Conservation (phyloP, 2,113 vertebrate genomes). For the Hippoglossus stenolepis region DNA sequence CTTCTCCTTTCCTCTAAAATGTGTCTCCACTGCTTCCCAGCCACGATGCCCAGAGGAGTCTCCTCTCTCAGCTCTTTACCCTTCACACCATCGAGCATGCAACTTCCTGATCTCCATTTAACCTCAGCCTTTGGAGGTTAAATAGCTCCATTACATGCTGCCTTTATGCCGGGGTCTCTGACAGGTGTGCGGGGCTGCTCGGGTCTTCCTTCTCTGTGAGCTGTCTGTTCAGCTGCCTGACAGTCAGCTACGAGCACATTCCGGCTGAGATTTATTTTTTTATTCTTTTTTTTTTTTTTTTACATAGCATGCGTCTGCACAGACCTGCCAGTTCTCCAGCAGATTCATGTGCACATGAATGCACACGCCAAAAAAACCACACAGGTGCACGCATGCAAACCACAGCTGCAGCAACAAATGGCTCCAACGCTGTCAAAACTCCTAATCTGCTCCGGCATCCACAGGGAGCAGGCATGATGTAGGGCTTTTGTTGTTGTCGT, state of each 20-base stretch:
- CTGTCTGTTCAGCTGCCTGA: constrained; percentile 39
- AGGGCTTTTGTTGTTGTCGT: constrained; percentile 54
- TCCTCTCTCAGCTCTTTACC: constrained; percentile 34
- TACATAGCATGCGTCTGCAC: constrained; percentile 8
- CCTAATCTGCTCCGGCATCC: constrained; percentile 62
- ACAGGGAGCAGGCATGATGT: constrained; percentile 55
- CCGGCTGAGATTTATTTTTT: constrained; percentile 1
- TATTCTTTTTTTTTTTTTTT: neutral
- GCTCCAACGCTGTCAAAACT: constrained; percentile 56
- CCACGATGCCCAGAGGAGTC: constrained; percentile 32
- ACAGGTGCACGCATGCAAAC: constrained; percentile 40
- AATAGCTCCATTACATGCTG: constrained; percentile 47
- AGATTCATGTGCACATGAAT: constrained; percentile 45
- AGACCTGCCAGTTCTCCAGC: constrained; percentile 38
- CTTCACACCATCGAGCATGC: constrained; percentile 36
- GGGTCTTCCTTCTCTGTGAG: constrained; percentile 50
- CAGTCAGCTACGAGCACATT: constrained; percentile 26
- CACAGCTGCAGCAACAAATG: constrained; percentile 55
- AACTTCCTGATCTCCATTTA: constrained; percentile 66
- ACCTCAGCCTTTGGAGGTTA: constrained; percentile 63
- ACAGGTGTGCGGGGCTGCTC: constrained; percentile 52
- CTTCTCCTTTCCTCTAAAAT: constrained; percentile 35
- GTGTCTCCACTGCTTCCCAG: constrained; percentile 23
- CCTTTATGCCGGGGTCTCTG: constrained; percentile 36
- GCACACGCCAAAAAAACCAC: constrained; percentile 31